Conservation (phyloP, 2,797 vertebrate species). For the Dryobates pubescens region DNA sequence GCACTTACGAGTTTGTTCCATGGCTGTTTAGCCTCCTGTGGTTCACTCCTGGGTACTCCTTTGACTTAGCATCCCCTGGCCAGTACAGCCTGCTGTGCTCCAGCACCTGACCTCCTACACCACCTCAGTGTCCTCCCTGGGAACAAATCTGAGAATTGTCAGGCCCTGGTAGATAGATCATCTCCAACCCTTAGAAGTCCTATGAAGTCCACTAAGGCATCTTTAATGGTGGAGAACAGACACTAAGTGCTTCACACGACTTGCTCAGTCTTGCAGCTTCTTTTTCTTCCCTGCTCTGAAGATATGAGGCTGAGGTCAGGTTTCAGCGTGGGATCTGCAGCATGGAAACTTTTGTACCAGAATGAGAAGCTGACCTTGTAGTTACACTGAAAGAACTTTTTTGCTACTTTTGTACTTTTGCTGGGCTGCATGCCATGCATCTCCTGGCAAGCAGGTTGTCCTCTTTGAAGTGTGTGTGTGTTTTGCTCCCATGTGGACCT, state of each 20-base stretch:
- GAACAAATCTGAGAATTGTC: not conserved
- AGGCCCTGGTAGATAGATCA: not conserved
- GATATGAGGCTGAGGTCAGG: not conserved
- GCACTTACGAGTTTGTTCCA: not conserved
- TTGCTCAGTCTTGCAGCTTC: not conserved
- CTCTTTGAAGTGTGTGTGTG: not conserved
- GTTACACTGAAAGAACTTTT: not conserved
- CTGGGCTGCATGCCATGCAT: not conserved
- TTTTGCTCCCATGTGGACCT: not conserved
- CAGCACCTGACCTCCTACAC: not conserved
- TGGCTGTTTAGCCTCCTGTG: not conserved
- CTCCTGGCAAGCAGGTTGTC: not conserved
- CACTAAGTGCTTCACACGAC: not conserved
- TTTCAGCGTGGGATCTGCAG: not conserved
- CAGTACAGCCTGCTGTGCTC: slow-evolving; percentile 18
- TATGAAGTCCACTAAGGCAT: slow-evolving; percentile 5
- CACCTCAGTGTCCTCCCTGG: not conserved
- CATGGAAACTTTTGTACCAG: not conserved
- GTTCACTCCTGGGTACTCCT: not conserved
- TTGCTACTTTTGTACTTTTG: not conserved
- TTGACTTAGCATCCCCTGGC: not conserved
- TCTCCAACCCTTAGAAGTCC: not conserved
- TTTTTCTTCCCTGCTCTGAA: not conserved
- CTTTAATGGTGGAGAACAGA: not conserved
- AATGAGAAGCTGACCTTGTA: not conserved